These are phyloP conservation scores for Empidonax traillii DNA, from an alignment of 2,113 vertebrate genomes.

Conservation along the genomic window DNA sequence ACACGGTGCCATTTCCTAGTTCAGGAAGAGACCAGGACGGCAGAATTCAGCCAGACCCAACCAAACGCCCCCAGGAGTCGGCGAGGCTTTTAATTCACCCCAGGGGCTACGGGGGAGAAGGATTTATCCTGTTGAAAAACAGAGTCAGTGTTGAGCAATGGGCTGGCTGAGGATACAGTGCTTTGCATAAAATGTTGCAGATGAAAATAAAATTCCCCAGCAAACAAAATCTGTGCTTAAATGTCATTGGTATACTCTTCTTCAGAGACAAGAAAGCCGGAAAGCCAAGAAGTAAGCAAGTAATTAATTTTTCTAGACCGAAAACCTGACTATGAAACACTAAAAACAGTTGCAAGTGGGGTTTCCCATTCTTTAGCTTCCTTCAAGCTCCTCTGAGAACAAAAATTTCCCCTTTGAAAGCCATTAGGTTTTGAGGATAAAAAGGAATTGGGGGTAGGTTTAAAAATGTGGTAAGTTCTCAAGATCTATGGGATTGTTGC, in stretches of 20 bases:
- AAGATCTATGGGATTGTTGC: neutral
- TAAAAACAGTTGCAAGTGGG: neutral
- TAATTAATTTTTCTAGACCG: neutral
- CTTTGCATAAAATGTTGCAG: neutral
- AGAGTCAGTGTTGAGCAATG: accelerated
- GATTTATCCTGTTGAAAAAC: neutral
- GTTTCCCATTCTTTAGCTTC: neutral
- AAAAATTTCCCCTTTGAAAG: neutral
- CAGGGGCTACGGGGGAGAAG: neutral
- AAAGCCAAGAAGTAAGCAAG: neutral
- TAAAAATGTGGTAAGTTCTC: neutral
- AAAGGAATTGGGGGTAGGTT: neutral
- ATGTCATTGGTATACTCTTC: neutral
- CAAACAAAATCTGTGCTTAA: neutral
- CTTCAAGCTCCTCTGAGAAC: accelerated
- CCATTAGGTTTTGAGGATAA: accelerated
- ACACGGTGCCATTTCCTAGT: accelerated
- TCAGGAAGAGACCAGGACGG: neutral
- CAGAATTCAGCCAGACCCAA: neutral
- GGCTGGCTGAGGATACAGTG: neutral
- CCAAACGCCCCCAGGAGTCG: neutral
- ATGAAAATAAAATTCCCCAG: neutral
- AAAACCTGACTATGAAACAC: neutral
- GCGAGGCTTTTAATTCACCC: neutral
- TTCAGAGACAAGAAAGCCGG: neutral